Evolutionary conservation across 2,888 invertebrate species (phyloP).

Genomic region (Eurytoma californica): DNA sequence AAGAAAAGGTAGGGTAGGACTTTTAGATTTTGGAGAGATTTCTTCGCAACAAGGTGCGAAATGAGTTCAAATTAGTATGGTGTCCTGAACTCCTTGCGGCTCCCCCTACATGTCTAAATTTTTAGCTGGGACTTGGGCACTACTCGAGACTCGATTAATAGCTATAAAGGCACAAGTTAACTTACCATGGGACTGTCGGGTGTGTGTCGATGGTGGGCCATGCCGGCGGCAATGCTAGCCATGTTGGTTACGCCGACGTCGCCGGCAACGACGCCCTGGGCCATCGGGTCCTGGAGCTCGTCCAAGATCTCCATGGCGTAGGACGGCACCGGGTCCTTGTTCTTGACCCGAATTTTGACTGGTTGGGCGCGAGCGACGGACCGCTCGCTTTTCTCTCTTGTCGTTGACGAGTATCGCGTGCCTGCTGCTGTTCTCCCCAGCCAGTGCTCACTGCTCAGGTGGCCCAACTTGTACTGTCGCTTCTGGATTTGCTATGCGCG

Average conservation of each 20-base stretch:
- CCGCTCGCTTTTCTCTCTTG: slow-evolving; percentile 50
- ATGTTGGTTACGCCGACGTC: slow-evolving; percentile 66
- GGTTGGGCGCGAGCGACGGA: slow-evolving; percentile 62
- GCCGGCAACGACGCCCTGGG: slow-evolving; percentile 59
- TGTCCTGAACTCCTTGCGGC: no score
- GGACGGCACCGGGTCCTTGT: slow-evolving; percentile 90
- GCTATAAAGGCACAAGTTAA: slow-evolving; percentile 60
- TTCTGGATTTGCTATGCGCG: no score
- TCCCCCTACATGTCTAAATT: no score
- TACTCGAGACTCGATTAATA: no score
- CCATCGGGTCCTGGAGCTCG: slow-evolving; percentile 68
- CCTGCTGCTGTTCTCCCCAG: neutral
- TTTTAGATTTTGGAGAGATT: slow-evolving; percentile 30
- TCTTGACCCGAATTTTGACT: slow-evolving; percentile 91
- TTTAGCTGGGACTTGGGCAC: no score
- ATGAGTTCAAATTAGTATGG: slow-evolving; percentile 52
- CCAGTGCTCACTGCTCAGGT: neutral
- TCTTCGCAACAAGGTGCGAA: slow-evolving; percentile 56
- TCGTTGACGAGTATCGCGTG: neutral
- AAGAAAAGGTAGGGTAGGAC: neutral
- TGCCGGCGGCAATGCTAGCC: slow-evolving; percentile 45
- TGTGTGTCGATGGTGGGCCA: slow-evolving; percentile 79
- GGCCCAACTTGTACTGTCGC: no score
- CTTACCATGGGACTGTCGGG: slow-evolving; percentile 86
- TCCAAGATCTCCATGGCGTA: slow-evolving; percentile 85